Evolutionary conservation across 1,140 invertebrate genomes (phyloP).

Genomic region (Heliothis virescens): DNA sequence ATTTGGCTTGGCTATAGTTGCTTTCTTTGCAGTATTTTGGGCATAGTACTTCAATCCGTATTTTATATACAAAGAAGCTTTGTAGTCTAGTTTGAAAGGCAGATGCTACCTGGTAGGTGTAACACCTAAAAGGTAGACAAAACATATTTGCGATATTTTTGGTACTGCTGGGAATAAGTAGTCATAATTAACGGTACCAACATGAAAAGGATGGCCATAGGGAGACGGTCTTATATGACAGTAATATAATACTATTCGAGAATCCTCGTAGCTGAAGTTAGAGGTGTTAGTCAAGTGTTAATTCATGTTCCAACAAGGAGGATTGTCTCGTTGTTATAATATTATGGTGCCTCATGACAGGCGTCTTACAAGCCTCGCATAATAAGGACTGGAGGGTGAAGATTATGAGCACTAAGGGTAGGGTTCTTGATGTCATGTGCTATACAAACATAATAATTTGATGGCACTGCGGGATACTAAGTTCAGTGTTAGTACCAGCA

Average conservation of each 20-base stretch:
- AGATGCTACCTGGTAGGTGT: too few relatives aligned
- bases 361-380: constrained; percentile 23
- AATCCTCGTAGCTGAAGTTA: background rate
- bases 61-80: too few relatives aligned
- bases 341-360: background rate
- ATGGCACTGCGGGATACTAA: background rate
- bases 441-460: background rate
- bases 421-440: background rate
- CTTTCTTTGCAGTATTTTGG: too few relatives aligned
- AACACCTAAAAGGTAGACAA: too few relatives aligned
- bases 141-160: too few relatives aligned
- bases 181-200: too few relatives aligned
- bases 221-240: background rate
- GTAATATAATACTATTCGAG: background rate
- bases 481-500: background rate
- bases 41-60: too few relatives aligned
- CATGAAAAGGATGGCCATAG: too few relatives aligned
- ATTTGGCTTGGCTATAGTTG: too few relatives aligned
- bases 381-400: constrained; percentile 3
- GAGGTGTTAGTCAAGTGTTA: background rate
- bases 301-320: constrained; percentile 33
- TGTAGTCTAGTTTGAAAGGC: too few relatives aligned
- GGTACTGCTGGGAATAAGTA: too few relatives aligned
- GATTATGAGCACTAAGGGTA: background rate
- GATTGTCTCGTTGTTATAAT: constrained; percentile 6